A percentile compares a stretch with the other conserved stretches of the same genome.
Evolutionary conservation across 2,888 invertebrate species (phyloP).

Genomic region (Drosophila fulvimacula): DNA sequence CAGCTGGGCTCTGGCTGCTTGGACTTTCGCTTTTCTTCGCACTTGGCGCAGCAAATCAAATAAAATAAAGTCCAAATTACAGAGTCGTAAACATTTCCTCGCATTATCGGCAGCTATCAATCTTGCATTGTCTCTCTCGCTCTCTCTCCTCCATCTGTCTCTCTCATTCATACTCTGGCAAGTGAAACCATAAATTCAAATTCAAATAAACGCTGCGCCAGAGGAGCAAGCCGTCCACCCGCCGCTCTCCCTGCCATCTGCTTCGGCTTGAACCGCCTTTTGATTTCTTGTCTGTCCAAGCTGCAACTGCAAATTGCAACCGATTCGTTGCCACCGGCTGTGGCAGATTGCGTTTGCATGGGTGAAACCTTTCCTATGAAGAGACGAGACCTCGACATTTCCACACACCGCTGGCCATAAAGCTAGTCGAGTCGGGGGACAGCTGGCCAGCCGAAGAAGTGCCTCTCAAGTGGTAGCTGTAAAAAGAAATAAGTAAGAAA

Average conservation of each 20-base stretch:
- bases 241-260: neutral
- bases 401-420: slow-evolving; percentile 35
- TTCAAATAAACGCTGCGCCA: slow-evolving; percentile 60
- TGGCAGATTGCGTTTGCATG: slow-evolving; percentile 36
- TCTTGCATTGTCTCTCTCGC: slow-evolving; percentile 45
- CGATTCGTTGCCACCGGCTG: slow-evolving; percentile 54
- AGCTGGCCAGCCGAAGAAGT: slow-evolving; percentile 5
- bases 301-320: slow-evolving; percentile 71
- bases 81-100: slow-evolving; percentile 80
- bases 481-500: slow-evolving; percentile 30
- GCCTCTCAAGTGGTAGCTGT: slow-evolving; percentile 49
- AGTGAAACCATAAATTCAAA: slow-evolving; percentile 82
- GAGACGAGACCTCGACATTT: slow-evolving; percentile 46
- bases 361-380: slow-evolving; percentile 52
- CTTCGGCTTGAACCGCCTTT: slow-evolving; percentile 9
- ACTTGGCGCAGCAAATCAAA: slow-evolving; percentile 65
- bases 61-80: slow-evolving; percentile 78
- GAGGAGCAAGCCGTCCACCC: slow-evolving; percentile 33
- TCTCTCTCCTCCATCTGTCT: neutral
- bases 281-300: slow-evolving; percentile 48
- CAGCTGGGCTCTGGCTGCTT: neutral
- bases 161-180: slow-evolving; percentile 34
- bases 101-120: slow-evolving; percentile 80
- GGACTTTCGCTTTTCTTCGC: slow-evolving; percentile 70
- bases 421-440: slow-evolving; percentile 6